Percentiles rank a stretch among this genome's conserved stretches.
Evolutionary conservation across 2,797 vertebrate species (phyloP).

Genomic region (Eurystomus glaucurus): DNA sequence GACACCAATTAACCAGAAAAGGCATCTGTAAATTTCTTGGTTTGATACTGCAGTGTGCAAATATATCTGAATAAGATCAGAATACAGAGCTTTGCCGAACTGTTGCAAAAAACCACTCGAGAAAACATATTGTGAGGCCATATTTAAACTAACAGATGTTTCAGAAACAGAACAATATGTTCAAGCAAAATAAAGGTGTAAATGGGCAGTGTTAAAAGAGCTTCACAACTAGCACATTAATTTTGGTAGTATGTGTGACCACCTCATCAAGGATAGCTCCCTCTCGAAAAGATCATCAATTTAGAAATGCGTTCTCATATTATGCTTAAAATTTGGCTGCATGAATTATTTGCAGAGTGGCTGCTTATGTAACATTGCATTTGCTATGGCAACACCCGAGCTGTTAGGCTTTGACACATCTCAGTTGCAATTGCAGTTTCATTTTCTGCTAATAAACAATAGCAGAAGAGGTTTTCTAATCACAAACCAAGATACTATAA

Average conservation of each 20-base stretch:
- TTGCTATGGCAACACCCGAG: constrained; percentile 65
- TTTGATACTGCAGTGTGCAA: constrained; percentile 10
- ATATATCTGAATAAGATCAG: constrained; percentile 49
- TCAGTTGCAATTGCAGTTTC: constrained; percentile 37
- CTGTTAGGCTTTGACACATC: constrained; percentile 54
- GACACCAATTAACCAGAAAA: constrained; percentile 12
- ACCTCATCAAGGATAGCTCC: constrained; percentile 11
- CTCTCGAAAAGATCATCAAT: constrained; percentile 24
- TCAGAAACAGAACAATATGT: constrained; percentile 76
- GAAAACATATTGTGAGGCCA: constrained; percentile 76
- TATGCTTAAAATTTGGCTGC: constrained; percentile 42
- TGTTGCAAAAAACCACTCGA: constrained; percentile 52
- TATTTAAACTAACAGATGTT: constrained; percentile 80
- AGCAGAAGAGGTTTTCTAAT: constrained; percentile 46
- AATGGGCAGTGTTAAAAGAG: constrained; percentile 39
- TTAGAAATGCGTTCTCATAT: constrained; percentile 12
- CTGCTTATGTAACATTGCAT: constrained; percentile 63
- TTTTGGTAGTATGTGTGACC: background rate
- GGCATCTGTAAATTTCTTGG: constrained; percentile 1
- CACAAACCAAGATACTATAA: constrained; percentile 26
- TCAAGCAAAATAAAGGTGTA: constrained; percentile 76
- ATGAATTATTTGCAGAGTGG: constrained; percentile 34
- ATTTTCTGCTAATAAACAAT: constrained; percentile 66
- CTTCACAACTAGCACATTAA: background rate
- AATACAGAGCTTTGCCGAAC: constrained; percentile 17